These are phyloP conservation scores for Chunga burmeisteri DNA, from an alignment of 2,113 vertebrate species.

Conservation along the genomic window DNA sequence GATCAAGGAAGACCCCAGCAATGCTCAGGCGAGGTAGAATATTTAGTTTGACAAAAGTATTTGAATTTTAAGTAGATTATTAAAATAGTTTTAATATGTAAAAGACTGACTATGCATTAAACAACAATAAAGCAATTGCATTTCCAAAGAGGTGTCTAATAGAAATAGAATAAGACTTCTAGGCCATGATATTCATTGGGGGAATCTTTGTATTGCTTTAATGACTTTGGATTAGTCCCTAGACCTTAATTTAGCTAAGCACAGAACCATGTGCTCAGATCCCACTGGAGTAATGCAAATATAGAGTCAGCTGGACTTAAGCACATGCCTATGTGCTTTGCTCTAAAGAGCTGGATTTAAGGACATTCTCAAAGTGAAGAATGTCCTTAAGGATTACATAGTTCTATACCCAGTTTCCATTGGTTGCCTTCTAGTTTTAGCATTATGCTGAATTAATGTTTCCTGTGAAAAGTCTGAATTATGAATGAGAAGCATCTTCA, in stretches of 20 bases:
- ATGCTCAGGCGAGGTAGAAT: conserved; percentile 71
- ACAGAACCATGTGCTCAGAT: neutral
- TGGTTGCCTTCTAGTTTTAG: neutral
- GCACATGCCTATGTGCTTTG: neutral
- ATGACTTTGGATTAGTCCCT: conserved; percentile 29
- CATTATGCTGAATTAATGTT: neutral
- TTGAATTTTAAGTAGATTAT: neutral
- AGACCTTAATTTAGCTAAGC: conserved; percentile 13
- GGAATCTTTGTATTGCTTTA: conserved; percentile 10
- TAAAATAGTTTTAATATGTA: neutral
- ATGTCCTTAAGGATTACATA: neutral
- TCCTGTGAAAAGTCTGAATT: neutral
- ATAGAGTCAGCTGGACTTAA: neutral
- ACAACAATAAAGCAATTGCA: conserved; percentile 7
- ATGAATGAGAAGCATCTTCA: neutral
- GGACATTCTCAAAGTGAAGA: neutral
- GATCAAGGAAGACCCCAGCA: conserved; percentile 63
- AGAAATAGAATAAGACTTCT: neutral
- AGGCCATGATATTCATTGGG: neutral
- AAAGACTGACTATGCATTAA: neutral
- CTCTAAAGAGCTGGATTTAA: neutral
- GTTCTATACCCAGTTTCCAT: neutral
- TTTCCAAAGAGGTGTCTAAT: neutral
- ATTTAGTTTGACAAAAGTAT: neutral
- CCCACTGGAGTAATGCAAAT: neutral